Conservation (phyloP, 2,113 vertebrate species). For the Ammospiza caudacuta region DNA sequence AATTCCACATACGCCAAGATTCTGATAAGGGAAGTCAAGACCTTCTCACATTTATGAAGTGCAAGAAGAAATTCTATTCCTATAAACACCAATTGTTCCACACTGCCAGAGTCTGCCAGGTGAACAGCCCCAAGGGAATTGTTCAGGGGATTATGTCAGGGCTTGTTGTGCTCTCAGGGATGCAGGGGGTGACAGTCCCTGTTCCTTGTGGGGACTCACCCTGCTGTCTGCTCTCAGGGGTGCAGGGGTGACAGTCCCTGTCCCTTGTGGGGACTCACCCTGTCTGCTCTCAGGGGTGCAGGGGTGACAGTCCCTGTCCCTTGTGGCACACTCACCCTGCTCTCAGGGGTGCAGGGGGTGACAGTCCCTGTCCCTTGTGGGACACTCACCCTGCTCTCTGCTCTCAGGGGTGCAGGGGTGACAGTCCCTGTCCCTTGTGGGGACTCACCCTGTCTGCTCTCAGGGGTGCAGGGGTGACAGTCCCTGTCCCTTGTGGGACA, state of each 20-base stretch:
- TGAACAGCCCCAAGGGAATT: neutral
- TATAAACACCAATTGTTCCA: fast-evolving
- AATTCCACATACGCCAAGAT: neutral
- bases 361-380: too few species aligned
- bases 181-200: neutral
- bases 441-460: conserved; percentile 59
- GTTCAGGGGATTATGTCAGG: fast-evolving
- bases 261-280: too few species aligned
- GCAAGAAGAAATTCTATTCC: neutral
- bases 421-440: neutral
- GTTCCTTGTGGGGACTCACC: conserved; percentile 53
- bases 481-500: too few species aligned
- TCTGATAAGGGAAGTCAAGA: neutral
- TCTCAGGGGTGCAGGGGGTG: too few species aligned
- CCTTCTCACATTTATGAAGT: neutral
- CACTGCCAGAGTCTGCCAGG: neutral
- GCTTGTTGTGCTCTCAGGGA: neutral
- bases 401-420: fast-evolving
- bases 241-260: neutral
- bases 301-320: too few species aligned
- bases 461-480: neutral
- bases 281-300: too few species aligned
- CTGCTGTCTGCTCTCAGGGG: neutral
- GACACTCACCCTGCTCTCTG: too few species aligned
- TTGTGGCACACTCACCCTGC: conserved; percentile 64